phyloP scores from a whole-genome alignment of 1,140 invertebrate species.

The Drosophila truncata region DNA sequence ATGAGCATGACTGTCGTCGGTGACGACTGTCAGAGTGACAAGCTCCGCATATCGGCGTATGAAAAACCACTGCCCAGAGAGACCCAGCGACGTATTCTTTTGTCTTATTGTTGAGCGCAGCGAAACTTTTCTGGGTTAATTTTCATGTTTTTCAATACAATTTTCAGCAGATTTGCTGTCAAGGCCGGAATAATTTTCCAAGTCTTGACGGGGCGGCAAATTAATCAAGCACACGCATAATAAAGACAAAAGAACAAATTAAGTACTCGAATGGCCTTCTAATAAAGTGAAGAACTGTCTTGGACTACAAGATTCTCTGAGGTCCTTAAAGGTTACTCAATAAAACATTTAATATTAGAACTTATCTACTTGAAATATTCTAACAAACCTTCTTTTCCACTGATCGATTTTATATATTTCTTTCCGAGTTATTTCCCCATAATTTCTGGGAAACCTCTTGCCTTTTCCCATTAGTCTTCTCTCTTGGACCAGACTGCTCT shows the following conservation, averaged over 20 bases:
- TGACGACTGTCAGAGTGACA: constrained; percentile 44
- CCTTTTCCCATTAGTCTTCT: constrained; percentile 22
- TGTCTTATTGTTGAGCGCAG: constrained; percentile 57
- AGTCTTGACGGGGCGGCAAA: constrained; percentile 54
- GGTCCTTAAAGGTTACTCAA: constrained; percentile 4
- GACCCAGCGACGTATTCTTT: constrained; percentile 54
- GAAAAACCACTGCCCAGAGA: constrained; percentile 15
- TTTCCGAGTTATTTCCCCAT: neutral
- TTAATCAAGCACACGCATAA: constrained; percentile 58
- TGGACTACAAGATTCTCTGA: neutral
- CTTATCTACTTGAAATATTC: neutral
- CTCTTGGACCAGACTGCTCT: constrained; percentile 2
- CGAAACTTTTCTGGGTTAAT: constrained; percentile 65
- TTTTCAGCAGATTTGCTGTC: constrained; percentile 61
- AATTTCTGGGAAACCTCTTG: constrained; percentile 23
- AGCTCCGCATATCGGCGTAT: constrained; percentile 21
- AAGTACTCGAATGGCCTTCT: constrained; percentile 32
- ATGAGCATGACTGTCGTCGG: constrained; percentile 49
- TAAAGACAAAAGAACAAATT: constrained; percentile 55
- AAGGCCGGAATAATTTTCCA: constrained; percentile 66
- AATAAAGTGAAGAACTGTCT: neutral
- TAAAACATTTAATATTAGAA: no score
- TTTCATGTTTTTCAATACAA: constrained; percentile 66
- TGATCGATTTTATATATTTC: constrained; percentile 3
- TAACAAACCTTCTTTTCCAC: neutral